Evolutionary conservation across 2,113 vertebrate species (phyloP).

Genomic region (Scopus umbretta): DNA sequence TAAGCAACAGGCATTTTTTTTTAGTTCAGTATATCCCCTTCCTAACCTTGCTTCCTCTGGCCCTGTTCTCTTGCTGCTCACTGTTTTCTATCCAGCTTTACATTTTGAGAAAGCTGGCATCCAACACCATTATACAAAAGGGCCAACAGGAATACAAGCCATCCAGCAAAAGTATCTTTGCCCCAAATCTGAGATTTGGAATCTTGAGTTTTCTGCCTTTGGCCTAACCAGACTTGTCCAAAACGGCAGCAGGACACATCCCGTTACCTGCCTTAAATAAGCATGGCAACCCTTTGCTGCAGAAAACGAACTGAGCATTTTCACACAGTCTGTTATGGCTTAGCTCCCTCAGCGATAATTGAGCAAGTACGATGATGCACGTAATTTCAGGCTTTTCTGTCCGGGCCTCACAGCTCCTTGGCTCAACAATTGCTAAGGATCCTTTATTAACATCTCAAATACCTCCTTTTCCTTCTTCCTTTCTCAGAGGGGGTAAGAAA

Average conservation of each 20-base stretch:
- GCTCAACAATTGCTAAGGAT: conserved; percentile 35
- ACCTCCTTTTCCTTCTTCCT: conserved; percentile 22
- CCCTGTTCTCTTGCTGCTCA: background rate
- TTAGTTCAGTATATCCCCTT: background rate
- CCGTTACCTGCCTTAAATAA: background rate
- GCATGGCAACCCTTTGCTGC: background rate
- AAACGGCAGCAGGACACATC: background rate
- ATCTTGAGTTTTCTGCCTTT: background rate
- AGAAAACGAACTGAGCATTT: background rate
- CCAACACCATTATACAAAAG: background rate
- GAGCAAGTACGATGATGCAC: background rate
- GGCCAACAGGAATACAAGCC: background rate
- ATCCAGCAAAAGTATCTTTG: background rate
- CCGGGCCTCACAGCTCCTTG: background rate
- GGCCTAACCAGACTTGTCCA: background rate
- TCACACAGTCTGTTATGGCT: background rate
- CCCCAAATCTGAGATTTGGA: background rate
- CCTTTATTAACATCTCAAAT: conserved; percentile 35
- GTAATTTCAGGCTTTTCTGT: background rate
- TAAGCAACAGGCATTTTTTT: background rate
- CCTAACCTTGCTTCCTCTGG: background rate
- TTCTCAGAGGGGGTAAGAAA: conserved; percentile 49
- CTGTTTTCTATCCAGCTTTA: background rate
- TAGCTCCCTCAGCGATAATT: background rate
- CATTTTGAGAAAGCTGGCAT: background rate